Conservation (phyloP, 2,888 invertebrate species). For the Anodontia alba region DNA sequence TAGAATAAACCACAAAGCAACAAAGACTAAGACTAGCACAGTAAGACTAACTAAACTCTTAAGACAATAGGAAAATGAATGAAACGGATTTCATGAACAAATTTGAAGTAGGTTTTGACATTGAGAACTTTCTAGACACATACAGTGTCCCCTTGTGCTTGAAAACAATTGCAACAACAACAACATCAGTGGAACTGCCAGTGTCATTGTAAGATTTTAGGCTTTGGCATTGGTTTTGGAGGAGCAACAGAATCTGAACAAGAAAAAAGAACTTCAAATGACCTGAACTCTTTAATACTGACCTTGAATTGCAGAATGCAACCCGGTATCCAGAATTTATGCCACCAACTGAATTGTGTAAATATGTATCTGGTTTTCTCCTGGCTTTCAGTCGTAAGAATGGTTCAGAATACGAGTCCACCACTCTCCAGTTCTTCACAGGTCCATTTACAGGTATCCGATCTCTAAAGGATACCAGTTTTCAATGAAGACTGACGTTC, state of each 20-base stretch:
- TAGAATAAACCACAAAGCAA: too few species aligned
- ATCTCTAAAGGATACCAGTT: not conserved
- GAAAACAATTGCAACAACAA: too few species aligned
- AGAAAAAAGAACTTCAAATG: not conserved
- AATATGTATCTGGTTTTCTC: not conserved
- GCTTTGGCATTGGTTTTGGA: not conserved
- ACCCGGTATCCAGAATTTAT: not conserved
- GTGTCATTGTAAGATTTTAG: too few species aligned
- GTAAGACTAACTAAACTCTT: too few species aligned
- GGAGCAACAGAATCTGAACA: not conserved
- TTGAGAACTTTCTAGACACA: too few species aligned
- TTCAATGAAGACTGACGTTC: not conserved
- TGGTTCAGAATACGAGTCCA: not conserved
- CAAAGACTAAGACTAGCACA: too few species aligned
- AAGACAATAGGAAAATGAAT: too few species aligned
- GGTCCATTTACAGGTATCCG: not conserved
- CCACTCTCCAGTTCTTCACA: not conserved
- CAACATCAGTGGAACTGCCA: too few species aligned
- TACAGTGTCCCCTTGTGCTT: too few species aligned
- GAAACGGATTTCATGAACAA: too few species aligned
- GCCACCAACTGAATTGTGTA: not conserved
- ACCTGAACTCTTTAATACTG: not conserved
- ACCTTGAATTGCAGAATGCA: not conserved
- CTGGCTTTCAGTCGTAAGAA: not conserved
- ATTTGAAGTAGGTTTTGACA: too few species aligned